Base-by-base conservation (phyloP, 2,888 invertebrate genomes). In the Anthophora plumipes region DNA sequence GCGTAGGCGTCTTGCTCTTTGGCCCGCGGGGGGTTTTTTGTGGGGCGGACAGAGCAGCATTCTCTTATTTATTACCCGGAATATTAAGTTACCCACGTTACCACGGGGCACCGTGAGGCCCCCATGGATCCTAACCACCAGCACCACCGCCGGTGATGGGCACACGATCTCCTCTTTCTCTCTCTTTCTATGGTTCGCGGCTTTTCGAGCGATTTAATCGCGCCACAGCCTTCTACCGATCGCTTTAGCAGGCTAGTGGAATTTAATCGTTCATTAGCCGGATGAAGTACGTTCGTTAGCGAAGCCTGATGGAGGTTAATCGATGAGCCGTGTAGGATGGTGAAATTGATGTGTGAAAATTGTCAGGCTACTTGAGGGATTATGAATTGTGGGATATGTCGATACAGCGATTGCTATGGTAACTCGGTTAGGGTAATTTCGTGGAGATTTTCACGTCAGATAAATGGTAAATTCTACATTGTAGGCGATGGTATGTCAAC, bases 31-130 rank as follows among this genome's bases (percentile, higher is more conserved):
- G 87, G 89, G 88, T 85, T 89, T 89, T 91, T 89, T 89, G 89
- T 87, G 89, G 90, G 91, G 89, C 90, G 91, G 91, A 90, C 91
- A 91, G 90, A 89, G 89, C 91, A 85, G 87, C 89, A 88, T 91
- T 91, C 91, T 89, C 91, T 91, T 91, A 91, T 91, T 91, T 91
- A 91, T 91, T 91, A 90, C 91, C 89, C 90, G 90, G 91, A 91
- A 91, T 91, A 91, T 91, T 91, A 91, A 91, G 91, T 91, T 91
- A 91, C 91, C 91, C 91, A 87, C 88, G 90, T 89, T 91, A 89
- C 91, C 87, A 85, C 85, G 85, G 86, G 86, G 89, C 86, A 88
- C 87, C 85, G 83, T 67, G 75, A 86, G 88, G 88, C 86, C 89
- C 89, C 86, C 86, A 83, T 89, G 89, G 88, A 83, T 86, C 79